A percentile compares a stretch with the other conserved stretches of the same genome.
Evolutionary conservation across 2,888 invertebrate genomes (phyloP).

Genomic region (Leptopterna dolabrata): DNA sequence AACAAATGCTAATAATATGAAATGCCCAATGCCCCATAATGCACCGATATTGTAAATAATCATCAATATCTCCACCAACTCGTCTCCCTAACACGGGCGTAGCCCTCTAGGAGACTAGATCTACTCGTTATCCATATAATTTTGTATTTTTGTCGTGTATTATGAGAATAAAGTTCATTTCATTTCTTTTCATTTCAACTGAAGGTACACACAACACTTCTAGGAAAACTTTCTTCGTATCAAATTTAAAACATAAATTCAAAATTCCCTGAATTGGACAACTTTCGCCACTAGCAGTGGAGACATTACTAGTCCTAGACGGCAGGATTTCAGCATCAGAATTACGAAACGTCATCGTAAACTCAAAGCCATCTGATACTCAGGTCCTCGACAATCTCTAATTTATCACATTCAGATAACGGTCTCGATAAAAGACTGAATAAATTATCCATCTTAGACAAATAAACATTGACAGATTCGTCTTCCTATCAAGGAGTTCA

Average conservation of each 20-base stretch:
- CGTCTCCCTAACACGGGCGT: too few relatives aligned
- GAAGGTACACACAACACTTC: neutral
- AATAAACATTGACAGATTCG: neutral
- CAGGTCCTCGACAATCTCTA: neutral
- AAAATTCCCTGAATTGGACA: neutral
- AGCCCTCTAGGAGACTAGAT: too few relatives aligned
- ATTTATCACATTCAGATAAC: neutral
- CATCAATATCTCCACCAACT: too few relatives aligned
- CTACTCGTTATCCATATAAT: too few relatives aligned
- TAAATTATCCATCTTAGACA: too few relatives aligned
- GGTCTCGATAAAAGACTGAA: neutral
- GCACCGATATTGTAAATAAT: too few relatives aligned
- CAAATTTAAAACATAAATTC: neutral
- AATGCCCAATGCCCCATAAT: too few relatives aligned
- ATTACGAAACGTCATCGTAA: neutral
- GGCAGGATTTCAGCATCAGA: neutral
- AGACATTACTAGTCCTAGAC: neutral
- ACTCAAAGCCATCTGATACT: neutral
- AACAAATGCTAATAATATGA: too few relatives aligned
- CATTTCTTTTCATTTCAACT: too few relatives aligned
- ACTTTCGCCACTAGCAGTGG: neutral
- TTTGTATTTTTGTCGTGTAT: too few relatives aligned
- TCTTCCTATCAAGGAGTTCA: neutral
- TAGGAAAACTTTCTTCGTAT: neutral
- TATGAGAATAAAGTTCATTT: too few relatives aligned